Evolutionary conservation across 2,888 invertebrate genomes (phyloP), one percentile per base, ranked within the genome.

Genomic region (Crocallis elinguaria): DNA sequence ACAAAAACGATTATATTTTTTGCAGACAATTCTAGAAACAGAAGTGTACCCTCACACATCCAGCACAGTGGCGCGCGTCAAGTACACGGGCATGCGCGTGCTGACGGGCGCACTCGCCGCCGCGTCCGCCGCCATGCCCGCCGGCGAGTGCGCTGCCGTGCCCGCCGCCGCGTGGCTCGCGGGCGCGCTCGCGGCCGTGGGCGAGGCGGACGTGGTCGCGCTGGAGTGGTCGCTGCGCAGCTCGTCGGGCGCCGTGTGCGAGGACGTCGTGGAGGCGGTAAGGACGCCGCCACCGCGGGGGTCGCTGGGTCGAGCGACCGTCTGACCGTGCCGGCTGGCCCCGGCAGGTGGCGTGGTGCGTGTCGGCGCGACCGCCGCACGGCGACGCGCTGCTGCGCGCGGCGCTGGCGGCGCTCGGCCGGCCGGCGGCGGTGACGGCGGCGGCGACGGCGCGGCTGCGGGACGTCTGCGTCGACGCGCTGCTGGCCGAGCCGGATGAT

Each of bases 301-400:
- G n/a, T n/a, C n/a, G n/a, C n/a, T n/a, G n/a, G n/a, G n/a, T n/a
- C n/a, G n/a, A n/a, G n/a, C n/a, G n/a, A n/a, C n/a, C n/a, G n/a
- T n/a, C n/a, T n/a, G n/a, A n/a, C n/a, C n/a, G n/a, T n/a, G n/a
- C n/a, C n/a, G n/a, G n/a, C n/a, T n/a, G n/a, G n/a, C n/a, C n/a
- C n/a, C n/a, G n/a, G 2, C 57, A 64, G 64, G 49, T 60, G 7
- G 23, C 43, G 29, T 62, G 53, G 51, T 55, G 58, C 41, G 45
- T 75, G 21, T 64, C 69, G 25, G 0, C 42, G 64, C 0, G 19
- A 54, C 11, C 16, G 37, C 13, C 21, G 8, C 23, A n/a, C 11
- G 2, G 19, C 11, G 21, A 6, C 17, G 36, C 12, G 21, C n/a
- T 36, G 12, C 19, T 19, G 21, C 36, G 12, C 11, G 9, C 29